These are phyloP conservation scores for Elephantulus edwardii DNA, from an alignment of 2,113 vertebrate species.

Conservation along the genomic window DNA sequence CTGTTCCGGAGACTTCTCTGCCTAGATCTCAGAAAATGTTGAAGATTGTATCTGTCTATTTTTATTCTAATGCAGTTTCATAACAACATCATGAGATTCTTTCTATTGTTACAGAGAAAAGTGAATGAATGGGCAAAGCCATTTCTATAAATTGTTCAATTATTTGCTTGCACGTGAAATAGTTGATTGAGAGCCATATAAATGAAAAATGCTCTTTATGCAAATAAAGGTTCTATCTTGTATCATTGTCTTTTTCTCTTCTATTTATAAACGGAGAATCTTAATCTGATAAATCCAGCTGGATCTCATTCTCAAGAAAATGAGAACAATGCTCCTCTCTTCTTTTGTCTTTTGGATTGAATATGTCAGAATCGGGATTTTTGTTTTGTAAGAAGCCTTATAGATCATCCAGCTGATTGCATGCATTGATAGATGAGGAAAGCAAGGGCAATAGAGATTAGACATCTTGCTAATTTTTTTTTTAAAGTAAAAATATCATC, in stretches of 20 bases:
- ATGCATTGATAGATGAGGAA: neutral
- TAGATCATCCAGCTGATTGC: neutral
- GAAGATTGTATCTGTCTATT: slow-evolving; percentile 46
- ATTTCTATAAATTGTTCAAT: slow-evolving; percentile 61
- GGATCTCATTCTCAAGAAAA: slow-evolving; percentile 68
- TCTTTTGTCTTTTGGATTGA: slow-evolving; percentile 46
- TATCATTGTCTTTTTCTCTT: slow-evolving; percentile 51
- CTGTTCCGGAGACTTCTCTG: neutral
- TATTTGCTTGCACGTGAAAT: slow-evolving; percentile 60
- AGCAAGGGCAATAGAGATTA: neutral
- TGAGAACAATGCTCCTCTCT: slow-evolving; percentile 58
- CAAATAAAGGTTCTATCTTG: slow-evolving; percentile 47
- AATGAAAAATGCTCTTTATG: slow-evolving; percentile 19
- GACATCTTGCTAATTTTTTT: neutral
- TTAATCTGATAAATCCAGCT: slow-evolving; percentile 74
- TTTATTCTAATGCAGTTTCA: slow-evolving; percentile 57
- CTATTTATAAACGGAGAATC: slow-evolving; percentile 61
- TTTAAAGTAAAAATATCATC: neutral
- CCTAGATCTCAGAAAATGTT: slow-evolving; percentile 22
- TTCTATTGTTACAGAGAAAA: slow-evolving; percentile 60
- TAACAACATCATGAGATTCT: slow-evolving; percentile 60
- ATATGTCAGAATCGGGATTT: slow-evolving; percentile 39
- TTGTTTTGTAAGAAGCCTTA: neutral
- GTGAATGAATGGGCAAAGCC: slow-evolving; percentile 35
- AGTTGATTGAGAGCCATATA: slow-evolving; percentile 38